A percentile compares a stretch with the other conserved stretches of the same genome.
Evolutionary conservation across 2,888 invertebrate genomes (phyloP).

Genomic region (Erynnis tages): DNA sequence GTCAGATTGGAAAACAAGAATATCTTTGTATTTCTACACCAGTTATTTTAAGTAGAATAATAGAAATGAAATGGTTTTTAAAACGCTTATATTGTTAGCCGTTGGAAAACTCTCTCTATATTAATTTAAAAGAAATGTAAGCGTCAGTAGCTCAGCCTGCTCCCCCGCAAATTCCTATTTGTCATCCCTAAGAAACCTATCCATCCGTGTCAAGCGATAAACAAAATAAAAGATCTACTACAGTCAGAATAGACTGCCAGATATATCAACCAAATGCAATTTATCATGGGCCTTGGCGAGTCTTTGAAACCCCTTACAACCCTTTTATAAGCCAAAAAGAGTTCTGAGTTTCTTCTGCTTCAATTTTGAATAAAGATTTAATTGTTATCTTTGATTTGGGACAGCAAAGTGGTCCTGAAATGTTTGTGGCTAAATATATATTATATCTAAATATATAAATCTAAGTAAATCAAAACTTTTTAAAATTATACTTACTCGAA

Average conservation of each 20-base stretch:
- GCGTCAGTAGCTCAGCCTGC: constrained; percentile 13
- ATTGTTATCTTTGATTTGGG: neutral
- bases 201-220: constrained; percentile 59
- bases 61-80: too few relatives aligned
- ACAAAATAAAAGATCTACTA: constrained; percentile 56
- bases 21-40: too few relatives aligned
- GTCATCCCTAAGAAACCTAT: constrained; percentile 46
- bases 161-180: constrained; percentile 15
- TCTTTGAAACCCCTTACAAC: constrained; percentile 52
- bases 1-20: too few relatives aligned
- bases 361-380: too few relatives aligned
- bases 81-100: too few relatives aligned
- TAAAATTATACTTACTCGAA: too few relatives aligned
- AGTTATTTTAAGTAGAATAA: too few relatives aligned
- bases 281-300: constrained; percentile 61
- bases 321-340: too few relatives aligned
- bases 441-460: too few relatives aligned
- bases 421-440: too few relatives aligned
- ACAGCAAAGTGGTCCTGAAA: neutral
- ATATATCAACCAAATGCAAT: constrained; percentile 60
- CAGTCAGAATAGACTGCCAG: constrained; percentile 59
- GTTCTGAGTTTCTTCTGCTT: neutral
- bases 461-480: too few relatives aligned
- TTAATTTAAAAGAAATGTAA: constrained; percentile 15
- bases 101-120: too few relatives aligned